Evolutionary conservation across 2,797 vertebrate species (phyloP).

Genomic region (Champsocephalus esox): DNA sequence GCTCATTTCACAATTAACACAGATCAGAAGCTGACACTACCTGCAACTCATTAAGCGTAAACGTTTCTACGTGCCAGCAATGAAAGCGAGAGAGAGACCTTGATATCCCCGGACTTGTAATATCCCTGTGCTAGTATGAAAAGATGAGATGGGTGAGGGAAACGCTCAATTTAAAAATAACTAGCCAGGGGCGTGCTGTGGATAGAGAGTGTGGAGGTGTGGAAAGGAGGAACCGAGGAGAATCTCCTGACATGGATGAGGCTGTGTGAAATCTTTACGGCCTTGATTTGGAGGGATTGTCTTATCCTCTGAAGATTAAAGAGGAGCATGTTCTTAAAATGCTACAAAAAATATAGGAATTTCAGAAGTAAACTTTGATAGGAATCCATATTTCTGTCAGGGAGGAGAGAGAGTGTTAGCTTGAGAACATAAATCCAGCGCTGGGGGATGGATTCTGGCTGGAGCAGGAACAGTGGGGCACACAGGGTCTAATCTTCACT

Average conservation of each 20-base stretch:
- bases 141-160: slow-evolving; percentile 7
- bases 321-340: slow-evolving; percentile 41
- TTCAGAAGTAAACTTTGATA: slow-evolving; percentile 37
- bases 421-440: slow-evolving; percentile 39
- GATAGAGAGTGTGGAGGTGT: slow-evolving; percentile 35
- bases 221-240: slow-evolving; percentile 45
- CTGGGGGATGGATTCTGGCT: slow-evolving; percentile 24
- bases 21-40: not conserved
- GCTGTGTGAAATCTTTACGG: slow-evolving; percentile 61
- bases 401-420: slow-evolving; percentile 14
- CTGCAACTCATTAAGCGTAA: slow-evolving; percentile 16
- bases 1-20: slow-evolving; percentile 28
- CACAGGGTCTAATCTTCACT: slow-evolving; percentile 27
- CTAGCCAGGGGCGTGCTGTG: slow-evolving; percentile 24
- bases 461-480: slow-evolving; percentile 36
- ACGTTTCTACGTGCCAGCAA: slow-evolving; percentile 4
- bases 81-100: not conserved
- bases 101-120: slow-evolving; percentile 16
- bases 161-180: slow-evolving; percentile 1
- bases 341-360: slow-evolving; percentile 25
- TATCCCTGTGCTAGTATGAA: slow-evolving; percentile 1
- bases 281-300: slow-evolving; percentile 63
- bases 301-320: slow-evolving; percentile 58
- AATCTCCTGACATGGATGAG: slow-evolving; percentile 57
- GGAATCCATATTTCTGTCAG: slow-evolving; percentile 23